phyloP scores from a whole-genome alignment of 1,140 invertebrate genomes.

The Diploscapter pachys region DNA sequence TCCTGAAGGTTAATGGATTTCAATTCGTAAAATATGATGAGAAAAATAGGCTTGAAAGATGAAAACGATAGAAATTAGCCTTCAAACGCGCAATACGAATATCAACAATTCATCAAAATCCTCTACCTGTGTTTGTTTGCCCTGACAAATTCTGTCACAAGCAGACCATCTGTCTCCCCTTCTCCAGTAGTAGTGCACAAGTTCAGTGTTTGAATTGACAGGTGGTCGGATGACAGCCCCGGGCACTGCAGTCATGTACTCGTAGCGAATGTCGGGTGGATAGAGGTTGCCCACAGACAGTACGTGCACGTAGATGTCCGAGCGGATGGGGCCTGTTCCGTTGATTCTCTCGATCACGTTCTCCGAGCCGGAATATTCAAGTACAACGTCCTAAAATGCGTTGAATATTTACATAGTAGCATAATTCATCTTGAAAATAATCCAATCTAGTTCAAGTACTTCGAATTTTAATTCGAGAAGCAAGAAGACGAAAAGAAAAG shows the following conservation, averaged over 20 bases:
- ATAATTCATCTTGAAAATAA: too few relatives aligned
- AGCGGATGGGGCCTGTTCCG: slow-evolving; percentile 71
- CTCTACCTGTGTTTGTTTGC: slow-evolving; percentile 13
- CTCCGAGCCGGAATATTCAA: slow-evolving; percentile 78
- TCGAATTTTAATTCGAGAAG: too few relatives aligned
- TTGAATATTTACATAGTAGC: too few relatives aligned
- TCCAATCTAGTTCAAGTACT: too few relatives aligned
- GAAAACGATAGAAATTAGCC: too few relatives aligned
- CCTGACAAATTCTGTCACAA: slow-evolving; percentile 50
- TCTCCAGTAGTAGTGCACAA: slow-evolving; percentile 44
- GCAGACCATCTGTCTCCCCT: slow-evolving; percentile 46
- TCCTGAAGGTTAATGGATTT: slow-evolving; percentile 15
- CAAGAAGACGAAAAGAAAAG: too few relatives aligned
- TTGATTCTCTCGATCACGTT: slow-evolving; percentile 73
- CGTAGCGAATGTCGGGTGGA: slow-evolving; percentile 72
- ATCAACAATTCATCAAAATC: too few relatives aligned
- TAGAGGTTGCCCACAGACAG: slow-evolving; percentile 71
- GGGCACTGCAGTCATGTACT: slow-evolving; percentile 63
- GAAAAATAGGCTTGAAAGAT: too few relatives aligned
- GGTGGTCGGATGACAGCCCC: slow-evolving; percentile 1
- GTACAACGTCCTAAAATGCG: slow-evolving; percentile 60
- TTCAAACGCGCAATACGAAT: too few relatives aligned
- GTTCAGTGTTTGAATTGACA: too few relatives aligned
- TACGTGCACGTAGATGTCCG: slow-evolving; percentile 74
- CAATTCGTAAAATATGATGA: too few relatives aligned